Base-by-base conservation (phyloP, 2,888 invertebrate genomes). In the Apotomis capreana region DNA sequence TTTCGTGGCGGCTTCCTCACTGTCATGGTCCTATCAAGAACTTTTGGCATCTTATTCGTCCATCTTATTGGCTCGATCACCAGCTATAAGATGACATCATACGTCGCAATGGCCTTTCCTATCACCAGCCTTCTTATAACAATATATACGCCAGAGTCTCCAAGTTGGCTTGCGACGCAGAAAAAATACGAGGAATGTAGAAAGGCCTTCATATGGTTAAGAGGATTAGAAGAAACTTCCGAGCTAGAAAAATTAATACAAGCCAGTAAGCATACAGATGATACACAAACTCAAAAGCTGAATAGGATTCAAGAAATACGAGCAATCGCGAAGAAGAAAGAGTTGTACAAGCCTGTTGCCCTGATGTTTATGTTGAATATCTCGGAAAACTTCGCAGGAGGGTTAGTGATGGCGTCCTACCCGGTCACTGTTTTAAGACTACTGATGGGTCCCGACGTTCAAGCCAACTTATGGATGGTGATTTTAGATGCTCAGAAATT, bases 401-500 rank as follows among this genome's bases (percentile, higher is more conserved):
- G 95, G 1, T 95, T 95, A 68, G 95, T 95, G 0, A 94, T 96
- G 78, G 94, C 95, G 0, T 95, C 95, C 2, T 96, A 95, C 81
- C 95, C 95, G 0, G 95, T 95, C 0, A 89, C 92, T 51, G 94
- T 96, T 51, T 91, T 96, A 73, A 83, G 87, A 4, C 84, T 94
- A 57, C 87, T 94, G 10, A 90, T 95, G 65, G 94, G 95, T 0
- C 92, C 94, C 0, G 84, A 86, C 2, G 91, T 95, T 0, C 94
- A 95, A 80, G 94, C 94, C 3, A 94, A 95, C 76, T 86, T 95
- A 76, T 95, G 95, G 82, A 95, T 95, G 81, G 90, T 96, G 36
- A 89, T 95, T n/a, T 87, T 96, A 54, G 96, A 96, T 75, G 77
- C 92, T 0, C 94, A 95, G 13, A 90, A 96, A 52, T 86, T 95